Evolutionary conservation across 2,797 vertebrate genomes (phyloP).

Genomic region (Meriones psammophilus): DNA sequence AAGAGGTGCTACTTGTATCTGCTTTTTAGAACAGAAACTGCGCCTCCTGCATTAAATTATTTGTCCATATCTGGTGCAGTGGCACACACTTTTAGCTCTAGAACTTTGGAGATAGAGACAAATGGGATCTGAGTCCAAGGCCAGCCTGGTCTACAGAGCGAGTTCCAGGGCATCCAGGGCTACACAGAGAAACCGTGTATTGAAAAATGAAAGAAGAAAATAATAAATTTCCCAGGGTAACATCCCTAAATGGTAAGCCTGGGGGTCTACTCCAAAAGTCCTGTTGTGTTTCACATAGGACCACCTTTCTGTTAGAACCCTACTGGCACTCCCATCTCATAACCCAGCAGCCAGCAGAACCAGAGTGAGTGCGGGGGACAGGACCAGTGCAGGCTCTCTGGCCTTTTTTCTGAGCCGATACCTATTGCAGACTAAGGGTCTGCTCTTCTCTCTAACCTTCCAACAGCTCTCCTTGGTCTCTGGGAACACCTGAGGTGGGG

Average conservation of each 20-base stretch:
- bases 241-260: neutral
- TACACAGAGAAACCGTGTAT: neutral
- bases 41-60: slow-evolving; percentile 47
- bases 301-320: neutral
- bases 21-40: slow-evolving; percentile 34
- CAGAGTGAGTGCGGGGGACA: neutral
- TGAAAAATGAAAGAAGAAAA: neutral
- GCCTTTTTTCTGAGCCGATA: neutral
- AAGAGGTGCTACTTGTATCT: slow-evolving; percentile 14
- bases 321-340: neutral
- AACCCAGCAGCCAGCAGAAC: neutral
- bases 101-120: neutral
- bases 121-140: neutral
- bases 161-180: neutral
- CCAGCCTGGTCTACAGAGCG: neutral
- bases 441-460: neutral
- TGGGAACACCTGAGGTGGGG: neutral
- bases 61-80: neutral
- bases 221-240: slow-evolving; percentile 9
- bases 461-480: slow-evolving; percentile 7
- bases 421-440: neutral
- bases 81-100: neutral
- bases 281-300: neutral
- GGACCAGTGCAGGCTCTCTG: neutral
- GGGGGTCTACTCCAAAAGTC: neutral